Percentiles rank a stretch among this genome's conserved stretches.
Conservation (phyloP, 2,113 vertebrate genomes). For the Urocolius indicus region DNA sequence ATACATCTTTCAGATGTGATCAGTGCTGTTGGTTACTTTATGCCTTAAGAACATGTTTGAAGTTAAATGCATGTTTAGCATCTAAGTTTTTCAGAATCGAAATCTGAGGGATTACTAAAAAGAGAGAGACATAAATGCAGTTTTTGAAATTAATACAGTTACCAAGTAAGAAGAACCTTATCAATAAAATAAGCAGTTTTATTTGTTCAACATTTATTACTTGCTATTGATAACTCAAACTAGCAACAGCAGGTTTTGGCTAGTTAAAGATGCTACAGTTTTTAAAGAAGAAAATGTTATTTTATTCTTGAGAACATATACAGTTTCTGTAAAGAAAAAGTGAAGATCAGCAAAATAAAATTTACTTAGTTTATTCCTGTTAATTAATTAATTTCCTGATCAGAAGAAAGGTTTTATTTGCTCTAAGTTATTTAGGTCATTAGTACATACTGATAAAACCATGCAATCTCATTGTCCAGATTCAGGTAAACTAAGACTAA, state of each 20-base stretch:
- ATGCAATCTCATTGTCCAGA: neutral
- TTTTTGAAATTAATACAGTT: neutral
- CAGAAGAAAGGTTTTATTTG: neutral
- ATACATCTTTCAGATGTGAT: neutral
- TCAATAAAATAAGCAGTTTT: neutral
- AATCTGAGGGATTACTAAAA: neutral
- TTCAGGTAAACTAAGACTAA: neutral
- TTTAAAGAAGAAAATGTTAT: neutral
- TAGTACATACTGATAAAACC: neutral
- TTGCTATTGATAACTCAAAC: neutral
- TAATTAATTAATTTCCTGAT: neutral
- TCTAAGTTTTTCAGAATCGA: neutral
- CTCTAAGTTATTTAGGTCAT: neutral
- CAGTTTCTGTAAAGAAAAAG: neutral
- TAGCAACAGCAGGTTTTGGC: neutral
- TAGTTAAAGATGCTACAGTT: neutral
- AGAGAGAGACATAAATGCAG: neutral
- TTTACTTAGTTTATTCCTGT: neutral
- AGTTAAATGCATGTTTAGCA: neutral
- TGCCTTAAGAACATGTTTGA: neutral
- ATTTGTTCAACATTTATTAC: neutral
- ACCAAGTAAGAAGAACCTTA: neutral
- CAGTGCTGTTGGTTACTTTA: neutral
- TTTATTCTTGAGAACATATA: neutral
- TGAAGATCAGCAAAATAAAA: neutral